Evolutionary conservation across 2,113 vertebrate genomes (phyloP).

Genomic region (Sus scrofa): DNA sequence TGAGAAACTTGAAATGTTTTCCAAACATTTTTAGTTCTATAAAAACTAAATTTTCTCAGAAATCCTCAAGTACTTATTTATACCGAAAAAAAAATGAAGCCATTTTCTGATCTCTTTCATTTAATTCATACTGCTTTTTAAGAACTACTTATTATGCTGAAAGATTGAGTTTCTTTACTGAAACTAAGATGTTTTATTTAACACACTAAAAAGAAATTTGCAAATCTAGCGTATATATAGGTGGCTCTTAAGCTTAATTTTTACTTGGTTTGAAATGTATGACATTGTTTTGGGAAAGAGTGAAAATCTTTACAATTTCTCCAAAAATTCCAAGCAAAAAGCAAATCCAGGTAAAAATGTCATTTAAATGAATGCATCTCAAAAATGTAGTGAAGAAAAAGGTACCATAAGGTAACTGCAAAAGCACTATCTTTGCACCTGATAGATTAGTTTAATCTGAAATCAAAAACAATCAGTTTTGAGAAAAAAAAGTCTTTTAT

Average conservation of each 20-base stretch:
- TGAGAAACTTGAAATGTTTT: constrained; percentile 48
- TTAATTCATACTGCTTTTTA: constrained; percentile 56
- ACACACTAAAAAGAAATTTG: constrained; percentile 7
- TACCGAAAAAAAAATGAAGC: constrained; percentile 21
- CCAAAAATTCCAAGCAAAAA: background rate
- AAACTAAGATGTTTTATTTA: constrained; percentile 18
- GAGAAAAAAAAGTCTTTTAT: background rate
- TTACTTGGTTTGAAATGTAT: constrained; percentile 14
- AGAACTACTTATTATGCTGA: background rate
- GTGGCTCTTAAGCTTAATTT: background rate
- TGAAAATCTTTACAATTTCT: background rate
- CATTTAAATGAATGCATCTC: background rate
- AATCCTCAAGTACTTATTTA: constrained; percentile 57
- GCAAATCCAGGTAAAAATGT: background rate
- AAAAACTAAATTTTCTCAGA: constrained; percentile 69
- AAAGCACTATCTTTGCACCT: background rate
- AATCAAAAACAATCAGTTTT: background rate
- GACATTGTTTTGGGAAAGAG: background rate
- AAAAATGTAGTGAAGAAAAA: background rate
- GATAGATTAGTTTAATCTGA: background rate
- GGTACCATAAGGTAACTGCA: background rate
- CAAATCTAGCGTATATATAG: background rate
- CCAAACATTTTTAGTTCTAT: constrained; percentile 46
- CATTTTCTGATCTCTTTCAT: constrained; percentile 50
- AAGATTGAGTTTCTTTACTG: background rate